phyloP scores from a whole-genome alignment of 2,113 vertebrate species.

The Eulacestoma nigropectus region DNA sequence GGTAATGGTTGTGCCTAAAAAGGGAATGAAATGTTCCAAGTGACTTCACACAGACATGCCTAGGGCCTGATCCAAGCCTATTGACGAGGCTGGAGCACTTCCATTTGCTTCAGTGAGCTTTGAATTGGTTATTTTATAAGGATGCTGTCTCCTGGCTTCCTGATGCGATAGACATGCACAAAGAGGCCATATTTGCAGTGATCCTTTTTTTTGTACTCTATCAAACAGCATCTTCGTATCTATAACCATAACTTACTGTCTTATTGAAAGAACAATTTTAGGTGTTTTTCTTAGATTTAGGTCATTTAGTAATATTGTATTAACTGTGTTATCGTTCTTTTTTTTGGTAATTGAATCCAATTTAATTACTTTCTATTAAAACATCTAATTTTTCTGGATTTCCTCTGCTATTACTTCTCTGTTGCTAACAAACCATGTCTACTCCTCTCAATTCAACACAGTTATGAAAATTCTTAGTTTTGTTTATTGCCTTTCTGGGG shows the following conservation, averaged over 20 bases:
- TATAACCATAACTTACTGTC: background rate
- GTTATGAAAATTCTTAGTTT: background rate
- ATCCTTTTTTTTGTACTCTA: background rate
- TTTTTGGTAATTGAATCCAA: background rate
- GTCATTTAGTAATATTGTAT: background rate
- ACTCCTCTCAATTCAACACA: background rate
- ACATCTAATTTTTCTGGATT: background rate
- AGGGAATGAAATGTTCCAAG: slow-evolving; percentile 61
- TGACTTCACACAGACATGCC: slow-evolving; percentile 61
- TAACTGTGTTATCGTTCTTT: background rate
- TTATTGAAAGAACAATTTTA: background rate
- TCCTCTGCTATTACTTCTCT: background rate
- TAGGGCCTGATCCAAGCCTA: slow-evolving; percentile 61
- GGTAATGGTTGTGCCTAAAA: slow-evolving; percentile 54
- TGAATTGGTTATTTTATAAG: slow-evolving; percentile 58
- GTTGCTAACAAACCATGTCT: background rate
- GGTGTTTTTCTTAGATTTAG: background rate
- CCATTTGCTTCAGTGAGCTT: slow-evolving; percentile 51
- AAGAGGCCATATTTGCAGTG: slow-evolving; percentile 29
- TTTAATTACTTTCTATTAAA: background rate
- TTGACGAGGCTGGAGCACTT: slow-evolving; percentile 51
- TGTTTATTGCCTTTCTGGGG: background rate
- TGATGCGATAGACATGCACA: background rate
- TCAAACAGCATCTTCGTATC: background rate
- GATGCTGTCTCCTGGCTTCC: slow-evolving; percentile 56